Evolutionary conservation across 2,113 vertebrate species (phyloP).

Genomic region (Eubucco bourcierii): DNA sequence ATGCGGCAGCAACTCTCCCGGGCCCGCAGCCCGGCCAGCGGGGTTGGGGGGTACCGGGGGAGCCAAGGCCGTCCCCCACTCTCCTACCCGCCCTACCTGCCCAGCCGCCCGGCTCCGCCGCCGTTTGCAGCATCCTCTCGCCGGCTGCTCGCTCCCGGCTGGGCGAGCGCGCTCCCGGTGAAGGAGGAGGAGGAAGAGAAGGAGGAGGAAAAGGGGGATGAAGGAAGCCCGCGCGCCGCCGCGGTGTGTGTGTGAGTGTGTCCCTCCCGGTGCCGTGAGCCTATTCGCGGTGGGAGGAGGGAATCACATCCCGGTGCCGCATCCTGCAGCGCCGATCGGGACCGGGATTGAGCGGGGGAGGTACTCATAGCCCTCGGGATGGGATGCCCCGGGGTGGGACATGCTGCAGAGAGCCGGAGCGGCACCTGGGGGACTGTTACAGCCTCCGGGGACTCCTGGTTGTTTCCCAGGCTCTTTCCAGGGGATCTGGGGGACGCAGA

Average conservation of each 20-base stretch:
- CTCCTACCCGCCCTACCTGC: slow-evolving; percentile 7
- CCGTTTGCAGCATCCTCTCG: slow-evolving; percentile 44
- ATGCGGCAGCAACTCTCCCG: not conserved
- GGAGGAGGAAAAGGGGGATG: not conserved
- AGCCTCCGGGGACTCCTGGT: not conserved
- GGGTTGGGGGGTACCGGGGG: not conserved
- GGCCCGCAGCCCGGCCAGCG: not conserved
- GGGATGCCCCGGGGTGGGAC: not conserved
- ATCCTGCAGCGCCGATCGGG: not conserved
- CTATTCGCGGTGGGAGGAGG: not conserved
- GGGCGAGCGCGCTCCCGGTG: slow-evolving; percentile 31
- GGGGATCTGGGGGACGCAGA: not conserved
- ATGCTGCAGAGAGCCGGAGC: not conserved
- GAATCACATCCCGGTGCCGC: not conserved
- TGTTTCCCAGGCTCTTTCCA: not conserved
- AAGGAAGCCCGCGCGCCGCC: slow-evolving; percentile 29
- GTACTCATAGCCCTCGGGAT: not conserved
- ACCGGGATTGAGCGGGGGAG: not conserved
- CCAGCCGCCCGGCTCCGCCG: slow-evolving; percentile 33
- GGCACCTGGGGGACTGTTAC: not conserved
- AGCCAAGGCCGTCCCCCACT: not conserved
- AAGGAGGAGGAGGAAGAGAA: not conserved
- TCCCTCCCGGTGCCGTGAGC: not conserved
- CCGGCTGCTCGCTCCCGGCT: slow-evolving; percentile 47
- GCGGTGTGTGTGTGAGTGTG: not conserved